A percentile compares a stretch with the other conserved stretches of the same genome.
Conservation (phyloP, 2,113 vertebrate species). For the Callionymus lyra region DNA sequence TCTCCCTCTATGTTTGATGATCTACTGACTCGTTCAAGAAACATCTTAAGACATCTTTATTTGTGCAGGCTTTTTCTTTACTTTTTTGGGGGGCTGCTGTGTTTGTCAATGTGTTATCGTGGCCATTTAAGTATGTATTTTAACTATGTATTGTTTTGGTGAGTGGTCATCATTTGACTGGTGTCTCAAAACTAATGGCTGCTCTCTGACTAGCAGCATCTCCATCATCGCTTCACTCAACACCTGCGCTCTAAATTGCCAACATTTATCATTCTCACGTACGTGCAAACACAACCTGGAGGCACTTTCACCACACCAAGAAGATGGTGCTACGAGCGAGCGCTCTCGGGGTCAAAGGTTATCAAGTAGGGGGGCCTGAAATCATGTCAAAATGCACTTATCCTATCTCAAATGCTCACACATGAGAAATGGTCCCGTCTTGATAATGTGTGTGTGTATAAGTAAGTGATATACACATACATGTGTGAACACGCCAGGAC, state of each 20-base stretch:
- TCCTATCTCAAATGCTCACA: slow-evolving; percentile 25
- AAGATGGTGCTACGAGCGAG: slow-evolving; percentile 43
- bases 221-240: slow-evolving; percentile 35
- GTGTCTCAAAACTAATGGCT: slow-evolving; percentile 31
- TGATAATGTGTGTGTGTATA: slow-evolving; percentile 3
- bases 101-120: no score
- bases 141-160: no score
- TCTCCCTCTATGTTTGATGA: no score
- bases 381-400: slow-evolving; percentile 53
- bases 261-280: slow-evolving; percentile 12
- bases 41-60: no score
- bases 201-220: slow-evolving; percentile 36
- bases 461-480: no score
- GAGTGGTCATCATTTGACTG: no score
- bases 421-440: slow-evolving; percentile 8
- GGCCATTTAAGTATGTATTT: no score
- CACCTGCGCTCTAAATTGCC: slow-evolving; percentile 27
- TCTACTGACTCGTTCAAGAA: no score
- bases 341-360: slow-evolving; percentile 41
- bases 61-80: no score
- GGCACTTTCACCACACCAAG: slow-evolving; percentile 36
- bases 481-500: background rate
- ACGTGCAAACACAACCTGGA: slow-evolving; percentile 19
- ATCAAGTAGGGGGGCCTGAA: slow-evolving; percentile 33
- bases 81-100: no score